A percentile compares a stretch with the other conserved stretches of the same genome.
These are phyloP conservation scores for Rhegmatorhina hoffmannsi DNA, from an alignment of 2,113 vertebrate species.

Conservation along the genomic window DNA sequence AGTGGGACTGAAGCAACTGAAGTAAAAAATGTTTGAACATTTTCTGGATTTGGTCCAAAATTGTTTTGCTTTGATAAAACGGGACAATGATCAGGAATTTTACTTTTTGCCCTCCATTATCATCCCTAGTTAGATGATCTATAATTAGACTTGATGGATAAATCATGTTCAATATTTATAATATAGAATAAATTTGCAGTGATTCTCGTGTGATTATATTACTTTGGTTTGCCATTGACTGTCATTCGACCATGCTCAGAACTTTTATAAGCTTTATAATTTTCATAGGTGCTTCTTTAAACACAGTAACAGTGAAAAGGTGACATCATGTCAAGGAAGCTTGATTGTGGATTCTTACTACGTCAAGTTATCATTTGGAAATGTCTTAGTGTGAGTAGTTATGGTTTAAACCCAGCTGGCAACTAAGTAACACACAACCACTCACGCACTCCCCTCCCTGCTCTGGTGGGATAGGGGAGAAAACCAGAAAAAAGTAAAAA, in stretches of 20 bases:
- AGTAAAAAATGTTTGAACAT: background rate
- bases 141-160: background rate
- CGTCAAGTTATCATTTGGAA: background rate
- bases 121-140: background rate
- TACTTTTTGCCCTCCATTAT: background rate
- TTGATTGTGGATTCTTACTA: background rate
- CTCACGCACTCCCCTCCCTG: background rate
- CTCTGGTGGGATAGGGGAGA: background rate
- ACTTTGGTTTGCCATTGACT: background rate
- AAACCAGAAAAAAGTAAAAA: background rate
- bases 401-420: background rate
- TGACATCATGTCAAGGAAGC: background rate
- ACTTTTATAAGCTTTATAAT: background rate
- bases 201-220: background rate
- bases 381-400: background rate
- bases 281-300: background rate
- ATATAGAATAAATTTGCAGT: background rate
- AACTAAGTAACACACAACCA: background rate
- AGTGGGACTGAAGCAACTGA: background rate
- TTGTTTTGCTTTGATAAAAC: background rate
- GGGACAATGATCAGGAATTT: background rate
- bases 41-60: background rate
- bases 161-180: background rate
- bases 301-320: background rate
- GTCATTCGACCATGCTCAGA: background rate